phyloP scores from a whole-genome alignment of 2,113 vertebrate species.

The Atlantisia rogersi region DNA sequence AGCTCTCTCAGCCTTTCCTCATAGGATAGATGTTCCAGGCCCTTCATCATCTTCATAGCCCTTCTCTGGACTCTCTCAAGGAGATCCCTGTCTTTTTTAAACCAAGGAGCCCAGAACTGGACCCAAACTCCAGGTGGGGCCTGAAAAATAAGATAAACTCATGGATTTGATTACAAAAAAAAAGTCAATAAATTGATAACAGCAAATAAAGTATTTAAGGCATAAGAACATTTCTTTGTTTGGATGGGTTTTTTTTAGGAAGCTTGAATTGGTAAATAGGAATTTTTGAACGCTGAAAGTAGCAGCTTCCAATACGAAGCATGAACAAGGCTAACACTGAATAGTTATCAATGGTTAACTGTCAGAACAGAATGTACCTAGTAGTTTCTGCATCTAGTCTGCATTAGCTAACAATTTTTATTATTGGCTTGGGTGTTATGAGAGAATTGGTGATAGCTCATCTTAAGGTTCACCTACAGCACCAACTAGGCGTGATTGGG shows the following conservation, averaged over 20 bases:
- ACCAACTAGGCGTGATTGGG: neutral
- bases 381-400: neutral
- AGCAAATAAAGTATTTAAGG: neutral
- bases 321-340: fast-evolving
- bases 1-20: too few relatives aligned
- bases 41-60: too few relatives aligned
- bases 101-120: too few relatives aligned
- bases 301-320: neutral
- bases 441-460: neutral
- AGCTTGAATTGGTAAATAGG: neutral
- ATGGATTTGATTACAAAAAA: neutral
- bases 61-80: too few relatives aligned
- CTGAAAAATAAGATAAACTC: neutral
- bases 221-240: neutral
- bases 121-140: too few relatives aligned
- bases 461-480: neutral
- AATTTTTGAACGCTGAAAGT: neutral
- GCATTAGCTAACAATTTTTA: neutral
- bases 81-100: too few relatives aligned
- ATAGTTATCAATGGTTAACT: neutral
- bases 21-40: too few relatives aligned
- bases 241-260: neutral
- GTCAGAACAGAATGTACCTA: neutral
- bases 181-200: neutral
- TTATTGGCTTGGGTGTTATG: neutral